Conservation (phyloP, 2,888 invertebrate genomes). For the Prosopocoilus inquinatus region DNA sequence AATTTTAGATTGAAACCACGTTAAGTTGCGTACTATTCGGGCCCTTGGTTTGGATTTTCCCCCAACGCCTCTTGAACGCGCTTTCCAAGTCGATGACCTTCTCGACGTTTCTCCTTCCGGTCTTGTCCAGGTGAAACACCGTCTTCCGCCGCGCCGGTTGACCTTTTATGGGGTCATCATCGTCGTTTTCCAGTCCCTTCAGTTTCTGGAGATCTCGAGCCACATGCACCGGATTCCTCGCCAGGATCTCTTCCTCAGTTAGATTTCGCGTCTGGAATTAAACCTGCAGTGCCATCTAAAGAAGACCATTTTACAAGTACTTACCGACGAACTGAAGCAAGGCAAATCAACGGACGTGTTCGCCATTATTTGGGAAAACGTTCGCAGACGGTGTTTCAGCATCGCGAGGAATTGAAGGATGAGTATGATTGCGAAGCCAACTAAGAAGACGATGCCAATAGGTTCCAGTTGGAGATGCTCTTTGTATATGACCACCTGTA, state of each 20-base stretch:
- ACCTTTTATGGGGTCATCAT: slow-evolving; percentile 71
- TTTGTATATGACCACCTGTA: slow-evolving; percentile 54
- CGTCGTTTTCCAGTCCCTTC: slow-evolving; percentile 75
- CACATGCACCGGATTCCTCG: slow-evolving; percentile 87
- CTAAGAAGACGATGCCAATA: slow-evolving; percentile 69
- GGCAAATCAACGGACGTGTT: slow-evolving; percentile 50
- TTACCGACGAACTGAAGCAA: background rate
- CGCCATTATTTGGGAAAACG: slow-evolving; percentile 71
- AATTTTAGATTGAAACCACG: background rate
- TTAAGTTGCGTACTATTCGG: slow-evolving; percentile 11
- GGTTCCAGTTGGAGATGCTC: slow-evolving; percentile 68
- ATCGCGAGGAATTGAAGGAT: slow-evolving; percentile 72
- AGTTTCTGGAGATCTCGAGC: slow-evolving; percentile 81
- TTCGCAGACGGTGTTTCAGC: slow-evolving; percentile 73
- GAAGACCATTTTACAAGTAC: background rate
- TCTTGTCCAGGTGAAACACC: slow-evolving; percentile 66
- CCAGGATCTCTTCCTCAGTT: slow-evolving; percentile 78
- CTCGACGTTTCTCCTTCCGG: slow-evolving; percentile 24
- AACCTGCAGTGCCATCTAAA: too few species aligned
- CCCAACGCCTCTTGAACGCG: slow-evolving; percentile 35
- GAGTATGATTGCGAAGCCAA: slow-evolving; percentile 68
- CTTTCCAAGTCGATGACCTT: slow-evolving; percentile 36
- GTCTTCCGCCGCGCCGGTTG: slow-evolving; percentile 71
- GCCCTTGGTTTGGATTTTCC: slow-evolving; percentile 15
- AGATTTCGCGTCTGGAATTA: slow-evolving; percentile 59